phyloP scores from a whole-genome alignment of 2,797 vertebrate species.

The Vireo griseus region DNA sequence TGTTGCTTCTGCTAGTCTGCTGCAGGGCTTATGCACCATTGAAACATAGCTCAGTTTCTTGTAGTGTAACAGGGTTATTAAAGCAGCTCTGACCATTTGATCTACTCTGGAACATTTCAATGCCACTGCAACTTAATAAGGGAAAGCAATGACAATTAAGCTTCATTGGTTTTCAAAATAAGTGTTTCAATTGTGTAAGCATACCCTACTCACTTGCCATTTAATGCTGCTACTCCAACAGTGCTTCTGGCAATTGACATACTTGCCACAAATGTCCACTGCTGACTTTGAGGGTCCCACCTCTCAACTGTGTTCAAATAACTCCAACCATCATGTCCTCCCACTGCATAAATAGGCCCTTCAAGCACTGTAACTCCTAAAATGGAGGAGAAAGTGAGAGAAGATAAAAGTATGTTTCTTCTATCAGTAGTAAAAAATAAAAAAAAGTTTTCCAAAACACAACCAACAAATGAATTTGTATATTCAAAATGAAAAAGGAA shows the following conservation, averaged over 20 bases:
- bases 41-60: not conserved
- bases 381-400: slow-evolving; percentile 22
- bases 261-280: slow-evolving; percentile 81
- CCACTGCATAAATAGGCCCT: slow-evolving; percentile 81
- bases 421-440: not conserved
- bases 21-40: not conserved
- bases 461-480: not conserved
- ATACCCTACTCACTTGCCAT: slow-evolving; percentile 79
- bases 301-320: slow-evolving; percentile 81
- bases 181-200: not conserved
- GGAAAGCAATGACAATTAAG: not conserved
- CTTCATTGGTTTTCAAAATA: not conserved
- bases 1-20: not conserved
- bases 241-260: slow-evolving; percentile 82
- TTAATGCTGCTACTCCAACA: slow-evolving; percentile 79
- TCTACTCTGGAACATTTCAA: not conserved
- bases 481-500: not conserved
- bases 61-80: not conserved
- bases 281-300: slow-evolving; percentile 80
- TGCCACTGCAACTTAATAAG: not conserved
- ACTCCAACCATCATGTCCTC: slow-evolving; percentile 81
- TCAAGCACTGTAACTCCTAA: slow-evolving; percentile 79
- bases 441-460: not conserved
- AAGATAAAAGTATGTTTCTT: not conserved
- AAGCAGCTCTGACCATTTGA: not conserved